A percentile compares a stretch with the other conserved stretches of the same genome.
These are phyloP conservation scores for Phaethornis superciliosus DNA, from an alignment of 2,113 vertebrate genomes.

Conservation along the genomic window DNA sequence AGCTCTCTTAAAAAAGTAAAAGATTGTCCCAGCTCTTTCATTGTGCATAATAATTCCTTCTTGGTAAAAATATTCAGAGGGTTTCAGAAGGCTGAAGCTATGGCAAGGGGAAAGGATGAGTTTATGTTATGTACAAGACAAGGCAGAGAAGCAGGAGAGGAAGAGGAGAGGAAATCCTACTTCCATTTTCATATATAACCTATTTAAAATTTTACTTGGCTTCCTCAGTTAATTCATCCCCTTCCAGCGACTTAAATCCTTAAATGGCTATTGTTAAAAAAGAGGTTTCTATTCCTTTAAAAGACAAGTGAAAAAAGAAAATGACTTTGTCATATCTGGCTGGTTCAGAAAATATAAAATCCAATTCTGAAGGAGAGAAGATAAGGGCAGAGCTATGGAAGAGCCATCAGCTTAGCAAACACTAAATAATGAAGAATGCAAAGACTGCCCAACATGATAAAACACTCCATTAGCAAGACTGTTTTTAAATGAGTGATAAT, in stretches of 20 bases:
- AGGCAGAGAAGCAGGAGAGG: not conserved
- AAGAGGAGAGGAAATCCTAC: not conserved
- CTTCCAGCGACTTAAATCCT: conserved; percentile 73
- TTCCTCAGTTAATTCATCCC: conserved; percentile 41
- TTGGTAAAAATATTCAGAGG: not conserved
- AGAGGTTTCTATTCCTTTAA: conserved; percentile 76
- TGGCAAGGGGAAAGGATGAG: not conserved
- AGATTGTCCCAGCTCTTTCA: not conserved
- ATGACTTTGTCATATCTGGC: conserved; percentile 95
- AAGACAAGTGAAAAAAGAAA: conserved; percentile 87
- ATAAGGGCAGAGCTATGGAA: conserved; percentile 85
- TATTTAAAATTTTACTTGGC: not conserved
- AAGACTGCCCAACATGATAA: conserved; percentile 91
- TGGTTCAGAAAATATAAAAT: conserved; percentile 91
- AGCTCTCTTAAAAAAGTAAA: not conserved
- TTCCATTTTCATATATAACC: conserved; percentile 10
- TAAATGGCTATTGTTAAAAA: conserved; percentile 70
- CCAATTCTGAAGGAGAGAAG: conserved; percentile 90
- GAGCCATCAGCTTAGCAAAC: conserved; percentile 94
- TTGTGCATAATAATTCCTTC: not conserved
- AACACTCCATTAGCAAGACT: conserved; percentile 87
- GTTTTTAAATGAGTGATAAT: conserved; percentile 92
- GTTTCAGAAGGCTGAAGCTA: conserved; percentile 7
- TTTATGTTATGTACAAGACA: not conserved
- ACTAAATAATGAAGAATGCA: conserved; percentile 93